Conservation (phyloP, 2,888 invertebrate species). For the Tanytarsus gracilentus region DNA sequence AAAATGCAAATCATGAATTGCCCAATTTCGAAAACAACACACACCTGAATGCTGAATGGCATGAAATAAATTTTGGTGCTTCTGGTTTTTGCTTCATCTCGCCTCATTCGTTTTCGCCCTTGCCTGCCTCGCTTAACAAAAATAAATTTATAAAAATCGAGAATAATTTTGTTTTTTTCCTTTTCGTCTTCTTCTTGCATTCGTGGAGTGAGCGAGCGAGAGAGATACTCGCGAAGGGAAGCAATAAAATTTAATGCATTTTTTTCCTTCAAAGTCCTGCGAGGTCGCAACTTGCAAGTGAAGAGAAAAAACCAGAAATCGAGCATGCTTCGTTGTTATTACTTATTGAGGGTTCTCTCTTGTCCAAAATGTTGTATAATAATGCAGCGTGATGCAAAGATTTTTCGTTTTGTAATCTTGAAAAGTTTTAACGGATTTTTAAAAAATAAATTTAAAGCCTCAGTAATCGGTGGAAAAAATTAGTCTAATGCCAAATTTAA, state of each 20-base stretch:
- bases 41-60: constrained; percentile 9
- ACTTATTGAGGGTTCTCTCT: not conserved
- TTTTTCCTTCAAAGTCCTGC: not conserved
- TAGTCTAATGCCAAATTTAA: too few species aligned
- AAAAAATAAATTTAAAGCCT: too few species aligned
- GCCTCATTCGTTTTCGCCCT: not conserved
- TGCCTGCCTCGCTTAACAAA: constrained; percentile 6
- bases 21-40: constrained; percentile 9
- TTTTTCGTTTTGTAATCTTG: too few species aligned
- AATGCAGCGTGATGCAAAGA: constrained; percentile 10
- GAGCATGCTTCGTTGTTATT: not conserved
- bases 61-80: constrained; percentile 26
- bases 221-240: too few species aligned
- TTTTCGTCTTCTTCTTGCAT: constrained; percentile 2
- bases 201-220: too few species aligned
- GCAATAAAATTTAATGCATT: not conserved
- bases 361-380: constrained; percentile 2
- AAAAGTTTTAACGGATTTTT: too few species aligned
- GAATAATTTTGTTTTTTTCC: not conserved
- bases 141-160: constrained; percentile 4
- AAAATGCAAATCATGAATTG: constrained; percentile 27
- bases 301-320: not conserved
- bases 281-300: not conserved
- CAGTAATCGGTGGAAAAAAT: too few species aligned
- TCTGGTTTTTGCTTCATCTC: constrained; percentile 26